Evolutionary conservation across 2,888 invertebrate species (phyloP), one percentile per base, ranked within the genome.

Genomic region (Reticulitermes lucifugus): DNA sequence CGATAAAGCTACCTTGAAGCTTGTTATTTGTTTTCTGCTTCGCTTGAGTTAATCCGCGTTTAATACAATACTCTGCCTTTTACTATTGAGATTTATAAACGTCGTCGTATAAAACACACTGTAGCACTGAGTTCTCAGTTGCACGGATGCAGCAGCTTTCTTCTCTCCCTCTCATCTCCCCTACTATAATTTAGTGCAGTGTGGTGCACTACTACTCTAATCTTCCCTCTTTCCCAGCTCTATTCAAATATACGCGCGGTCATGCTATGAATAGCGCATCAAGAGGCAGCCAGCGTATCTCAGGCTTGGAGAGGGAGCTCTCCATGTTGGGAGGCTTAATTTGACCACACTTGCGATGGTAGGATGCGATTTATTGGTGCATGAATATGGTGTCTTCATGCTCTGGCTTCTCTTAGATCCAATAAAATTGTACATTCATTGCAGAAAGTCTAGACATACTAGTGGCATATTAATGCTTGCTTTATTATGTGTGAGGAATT

Each of bases 291-390:
- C 14, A 43, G 41, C n/a, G 75, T 18, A 41, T 73, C 35, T 41
- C 60, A 22, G 22, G 80, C 35, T 80, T 80, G 70, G 43, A 70
- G 55, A 43, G 43, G 43, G 29, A 43, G 43, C 70, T 81, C 65
- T 65, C 14, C 70, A 46, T 43, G 46, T 35, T 14, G 81, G 81
- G 46, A 81, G 43, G 81, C 80, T 81, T 81, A 81, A 81, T 81
- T 81, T 70, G 81, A 70, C 81, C 65, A 81, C 81, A 81, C 81
- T 81, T 81, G 70, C 81, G n/a, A 43, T 81, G 43, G 43, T 25
- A 21, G 65, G 65, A 43, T 81, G 70, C 81, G 81, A 81, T 81
- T 81, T 81, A 81, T 70, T 81, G 81, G 43, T 65, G 70, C 81
- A 81, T 81, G 81, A 81, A 81, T 70, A 25, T 22, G 70, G 65